A percentile compares a stretch with the other conserved stretches of the same genome.
Evolutionary conservation across 2,888 invertebrate genomes (phyloP).

Genomic region (Incurvaria masculella): DNA sequence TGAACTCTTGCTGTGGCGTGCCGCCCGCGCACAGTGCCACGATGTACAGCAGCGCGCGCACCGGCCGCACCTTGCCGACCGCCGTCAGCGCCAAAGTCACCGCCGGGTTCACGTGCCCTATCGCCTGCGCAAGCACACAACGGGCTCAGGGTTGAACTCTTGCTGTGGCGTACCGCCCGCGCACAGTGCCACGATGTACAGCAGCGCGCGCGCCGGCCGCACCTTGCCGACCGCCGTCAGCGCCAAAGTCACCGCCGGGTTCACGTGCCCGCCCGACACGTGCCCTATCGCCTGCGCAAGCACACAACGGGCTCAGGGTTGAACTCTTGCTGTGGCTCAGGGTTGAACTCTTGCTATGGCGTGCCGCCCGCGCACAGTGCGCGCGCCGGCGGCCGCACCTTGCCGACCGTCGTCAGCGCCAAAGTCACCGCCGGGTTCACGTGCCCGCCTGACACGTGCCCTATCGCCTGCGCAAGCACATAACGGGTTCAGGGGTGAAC

Average conservation of each 20-base stretch:
- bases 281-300: slow-evolving; percentile 79
- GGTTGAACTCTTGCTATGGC: too few relatives aligned
- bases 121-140: slow-evolving; percentile 49
- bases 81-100: slow-evolving; percentile 80
- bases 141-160: neutral
- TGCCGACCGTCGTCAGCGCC: slow-evolving; percentile 75
- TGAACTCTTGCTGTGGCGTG: too few relatives aligned
- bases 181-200: slow-evolving; percentile 82
- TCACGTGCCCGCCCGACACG: slow-evolving; percentile 87
- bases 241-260: slow-evolving; percentile 87
- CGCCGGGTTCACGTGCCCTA: slow-evolving; percentile 91
- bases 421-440: slow-evolving; percentile 90
- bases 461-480: slow-evolving; percentile 80
- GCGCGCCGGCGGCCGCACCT: slow-evolving; percentile 69
- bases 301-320: too few relatives aligned
- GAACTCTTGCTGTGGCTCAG: too few relatives aligned
- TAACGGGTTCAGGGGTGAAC: too few relatives aligned
- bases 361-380: slow-evolving; percentile 82
- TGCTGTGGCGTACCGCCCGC: slow-evolving; percentile 60
- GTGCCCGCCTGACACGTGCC: slow-evolving; percentile 88
- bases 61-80: slow-evolving; percentile 72
- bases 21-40: too few relatives aligned
- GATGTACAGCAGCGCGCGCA: too few relatives aligned
- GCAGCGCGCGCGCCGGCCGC: slow-evolving; percentile 66
- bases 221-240: slow-evolving; percentile 78